phyloP scores from a whole-genome alignment of 2,113 vertebrate species.

The Myotis yumanensis region DNA sequence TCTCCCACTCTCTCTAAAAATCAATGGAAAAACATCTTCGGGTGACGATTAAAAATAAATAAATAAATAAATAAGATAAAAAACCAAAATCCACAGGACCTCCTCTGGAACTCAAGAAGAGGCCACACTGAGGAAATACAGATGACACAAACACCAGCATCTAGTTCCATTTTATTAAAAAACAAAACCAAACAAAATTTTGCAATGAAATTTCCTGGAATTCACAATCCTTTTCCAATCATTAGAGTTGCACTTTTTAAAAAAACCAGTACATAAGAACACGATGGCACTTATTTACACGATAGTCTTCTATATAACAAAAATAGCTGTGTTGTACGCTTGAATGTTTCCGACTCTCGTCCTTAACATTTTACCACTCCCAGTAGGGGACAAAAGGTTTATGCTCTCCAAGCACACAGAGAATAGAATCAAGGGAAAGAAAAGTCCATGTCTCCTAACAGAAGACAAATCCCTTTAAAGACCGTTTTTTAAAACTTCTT shows the following conservation, averaged over 20 bases:
- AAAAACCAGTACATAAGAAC: constrained; percentile 86
- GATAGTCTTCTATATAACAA: constrained; percentile 88
- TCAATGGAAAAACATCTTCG: too few relatives aligned
- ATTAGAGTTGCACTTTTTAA: constrained; percentile 84
- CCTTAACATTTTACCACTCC: constrained; percentile 61
- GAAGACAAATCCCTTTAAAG: constrained; percentile 82
- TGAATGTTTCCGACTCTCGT: constrained; percentile 82
- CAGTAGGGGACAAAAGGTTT: constrained; percentile 73
- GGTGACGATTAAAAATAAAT: too few relatives aligned
- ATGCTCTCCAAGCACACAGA: constrained; percentile 76
- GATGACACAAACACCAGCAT: constrained; percentile 67
- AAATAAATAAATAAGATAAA: too few relatives aligned
- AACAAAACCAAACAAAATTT: constrained; percentile 82
- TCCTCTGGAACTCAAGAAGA: neutral
- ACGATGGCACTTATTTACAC: constrained; percentile 89
- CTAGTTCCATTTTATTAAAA: constrained; percentile 85
- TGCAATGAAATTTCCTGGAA: constrained; percentile 88
- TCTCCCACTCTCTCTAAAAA: too few relatives aligned
- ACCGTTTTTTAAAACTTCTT: constrained; percentile 68
- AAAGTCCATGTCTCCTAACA: constrained; percentile 62
- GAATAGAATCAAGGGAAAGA: constrained; percentile 78
- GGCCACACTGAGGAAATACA: neutral
- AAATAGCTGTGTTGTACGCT: constrained; percentile 88
- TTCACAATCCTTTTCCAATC: constrained; percentile 86
- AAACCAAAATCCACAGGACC: neutral